phyloP scores from a whole-genome alignment of 2,888 invertebrate species.

The Drosophila heteroneura region DNA sequence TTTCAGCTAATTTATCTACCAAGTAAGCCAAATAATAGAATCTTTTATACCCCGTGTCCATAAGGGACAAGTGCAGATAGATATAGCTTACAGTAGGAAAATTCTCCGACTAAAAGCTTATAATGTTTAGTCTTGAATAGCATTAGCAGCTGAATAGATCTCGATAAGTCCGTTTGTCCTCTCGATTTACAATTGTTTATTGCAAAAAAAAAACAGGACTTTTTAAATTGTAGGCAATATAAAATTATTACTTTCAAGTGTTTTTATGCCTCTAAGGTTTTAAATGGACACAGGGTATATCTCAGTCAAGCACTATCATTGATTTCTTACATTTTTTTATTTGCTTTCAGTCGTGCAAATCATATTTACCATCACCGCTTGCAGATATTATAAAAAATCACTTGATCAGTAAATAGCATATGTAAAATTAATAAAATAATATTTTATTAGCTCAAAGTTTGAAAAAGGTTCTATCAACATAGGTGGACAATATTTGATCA shows the following conservation, averaged over 20 bases:
- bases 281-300: not conserved
- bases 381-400: not conserved
- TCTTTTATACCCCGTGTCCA: not conserved
- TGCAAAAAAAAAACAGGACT: not conserved
- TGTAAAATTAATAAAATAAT: not conserved
- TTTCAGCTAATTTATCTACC: not conserved
- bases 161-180: not conserved
- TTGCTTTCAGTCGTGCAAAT: conserved; percentile 4
- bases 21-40: not conserved
- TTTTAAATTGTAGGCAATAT: not conserved
- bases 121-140: not conserved
- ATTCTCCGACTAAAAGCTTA: not conserved
- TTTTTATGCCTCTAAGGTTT: not conserved
- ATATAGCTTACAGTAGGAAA: not conserved
- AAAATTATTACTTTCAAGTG: not conserved
- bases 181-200: not conserved
- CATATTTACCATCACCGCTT: not conserved
- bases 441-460: not conserved
- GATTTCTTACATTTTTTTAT: not conserved
- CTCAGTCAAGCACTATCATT: not conserved
- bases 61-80: not conserved
- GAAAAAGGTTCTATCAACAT: not conserved
- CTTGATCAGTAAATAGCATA: not conserved
- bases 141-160: not conserved
- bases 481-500: not conserved